Evolutionary conservation across 2,797 vertebrate species (phyloP).

Genomic region (Muscicapa striata): DNA sequence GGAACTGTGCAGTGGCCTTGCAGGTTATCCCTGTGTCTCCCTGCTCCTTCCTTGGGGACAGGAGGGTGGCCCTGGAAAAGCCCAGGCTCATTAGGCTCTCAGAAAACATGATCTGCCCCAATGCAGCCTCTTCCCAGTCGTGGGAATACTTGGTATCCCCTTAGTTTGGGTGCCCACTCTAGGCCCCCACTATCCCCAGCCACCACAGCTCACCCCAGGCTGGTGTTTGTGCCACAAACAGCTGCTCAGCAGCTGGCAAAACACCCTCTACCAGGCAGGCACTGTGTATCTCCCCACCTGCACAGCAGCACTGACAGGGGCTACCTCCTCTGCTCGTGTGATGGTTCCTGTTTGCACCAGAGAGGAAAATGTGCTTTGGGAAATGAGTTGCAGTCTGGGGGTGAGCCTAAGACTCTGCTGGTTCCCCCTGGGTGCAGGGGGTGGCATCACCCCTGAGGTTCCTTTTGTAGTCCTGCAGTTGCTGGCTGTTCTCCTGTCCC

Average conservation of each 20-base stretch:
- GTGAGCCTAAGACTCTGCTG: background rate
- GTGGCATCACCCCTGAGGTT: background rate
- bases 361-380: background rate
- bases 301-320: background rate
- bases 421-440: accelerated
- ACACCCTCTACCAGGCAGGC: accelerated
- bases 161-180: background rate
- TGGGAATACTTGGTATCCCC: background rate
- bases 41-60: background rate
- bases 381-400: background rate
- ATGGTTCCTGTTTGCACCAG: background rate
- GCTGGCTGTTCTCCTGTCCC: background rate
- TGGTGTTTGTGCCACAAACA: background rate
- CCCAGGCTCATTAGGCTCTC: background rate
- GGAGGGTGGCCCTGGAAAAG: background rate
- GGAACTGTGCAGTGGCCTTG: background rate
- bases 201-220: accelerated
- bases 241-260: background rate
- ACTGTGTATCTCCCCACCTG: background rate
- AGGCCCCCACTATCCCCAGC: background rate
- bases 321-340: background rate
- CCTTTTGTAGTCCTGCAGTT: background rate
- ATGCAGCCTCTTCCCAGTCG: background rate
- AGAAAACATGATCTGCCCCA: background rate
- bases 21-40: background rate